A percentile compares a stretch with the other conserved stretches of the same genome.
These are phyloP conservation scores for Epinephelus coioides DNA, from an alignment of 2,797 vertebrate genomes.

Conservation along the genomic window DNA sequence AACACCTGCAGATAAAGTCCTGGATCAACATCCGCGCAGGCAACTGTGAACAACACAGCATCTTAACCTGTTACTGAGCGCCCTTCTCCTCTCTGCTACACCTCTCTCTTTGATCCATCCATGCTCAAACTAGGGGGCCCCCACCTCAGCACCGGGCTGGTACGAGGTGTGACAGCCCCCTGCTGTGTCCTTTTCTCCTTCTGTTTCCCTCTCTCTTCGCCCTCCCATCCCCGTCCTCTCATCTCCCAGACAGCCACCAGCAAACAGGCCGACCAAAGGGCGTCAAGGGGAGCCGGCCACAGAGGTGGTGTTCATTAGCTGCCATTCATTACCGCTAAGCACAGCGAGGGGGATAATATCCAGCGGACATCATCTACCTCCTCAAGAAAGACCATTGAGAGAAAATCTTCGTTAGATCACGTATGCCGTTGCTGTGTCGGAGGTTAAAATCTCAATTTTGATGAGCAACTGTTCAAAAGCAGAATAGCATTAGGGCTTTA, in stretches of 20 bases:
- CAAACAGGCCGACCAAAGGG: conserved; percentile 54
- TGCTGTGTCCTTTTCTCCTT: conserved; percentile 67
- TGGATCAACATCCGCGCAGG: conserved; percentile 6
- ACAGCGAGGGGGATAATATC: conserved; percentile 72
- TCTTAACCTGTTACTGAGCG: conserved; percentile 24
- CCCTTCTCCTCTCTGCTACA: conserved; percentile 25
- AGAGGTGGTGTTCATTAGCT: conserved; percentile 75
- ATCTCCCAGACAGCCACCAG: conserved; percentile 74
- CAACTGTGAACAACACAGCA: conserved; percentile 46
- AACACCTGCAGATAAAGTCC: conserved; percentile 38
- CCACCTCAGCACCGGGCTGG: conserved; percentile 48
- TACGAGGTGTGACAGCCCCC: conserved; percentile 73
- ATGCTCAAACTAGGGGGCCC: conserved; percentile 51
- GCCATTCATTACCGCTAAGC: conserved; percentile 74
- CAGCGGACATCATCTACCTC: conserved; percentile 51
- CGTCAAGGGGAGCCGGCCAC: conserved; percentile 41
- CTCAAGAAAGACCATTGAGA: conserved; percentile 49
- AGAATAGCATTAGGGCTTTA: conserved; percentile 29
- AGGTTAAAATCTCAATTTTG: conserved; percentile 67
- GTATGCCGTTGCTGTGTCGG: conserved; percentile 35
- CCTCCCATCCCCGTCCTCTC: conserved; percentile 52
- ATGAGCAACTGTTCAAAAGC: conserved; percentile 61
- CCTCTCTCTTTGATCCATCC: conserved; percentile 64
- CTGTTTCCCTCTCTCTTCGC: conserved; percentile 45
- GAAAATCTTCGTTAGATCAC: conserved; percentile 52